These are phyloP conservation scores for Apostichopus japonicus DNA, from an alignment of 35 echinoderm and acorn worm species.

Conservation along the genomic window DNA sequence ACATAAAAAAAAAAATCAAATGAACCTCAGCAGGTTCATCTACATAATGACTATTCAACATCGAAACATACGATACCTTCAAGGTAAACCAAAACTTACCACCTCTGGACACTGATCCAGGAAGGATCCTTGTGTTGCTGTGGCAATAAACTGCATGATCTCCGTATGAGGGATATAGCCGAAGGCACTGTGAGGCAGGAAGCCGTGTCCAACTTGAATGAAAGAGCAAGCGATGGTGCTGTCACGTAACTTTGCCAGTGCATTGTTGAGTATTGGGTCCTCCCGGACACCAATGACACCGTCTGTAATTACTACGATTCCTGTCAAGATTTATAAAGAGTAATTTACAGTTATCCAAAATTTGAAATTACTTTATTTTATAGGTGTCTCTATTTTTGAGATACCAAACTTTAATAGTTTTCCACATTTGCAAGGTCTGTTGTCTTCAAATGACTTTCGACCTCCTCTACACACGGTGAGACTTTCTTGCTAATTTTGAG, in stretches of 20 bases:
- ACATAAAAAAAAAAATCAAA: too few species aligned
- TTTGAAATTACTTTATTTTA: too few species aligned
- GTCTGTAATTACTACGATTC: slow-evolving; percentile 90
- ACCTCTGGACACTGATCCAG: slow-evolving; percentile 79
- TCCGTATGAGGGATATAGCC: slow-evolving; percentile 96
- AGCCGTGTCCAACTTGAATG: slow-evolving; percentile 94
- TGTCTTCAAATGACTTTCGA: too few species aligned
- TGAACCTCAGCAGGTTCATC: too few species aligned
- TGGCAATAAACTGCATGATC: slow-evolving; percentile 98
- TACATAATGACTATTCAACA: too few species aligned
- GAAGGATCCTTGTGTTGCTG: slow-evolving; percentile 93
- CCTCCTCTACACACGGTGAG: too few species aligned
- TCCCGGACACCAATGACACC: slow-evolving; percentile 84
- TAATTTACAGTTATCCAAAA: too few species aligned
- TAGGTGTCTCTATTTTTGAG: too few species aligned
- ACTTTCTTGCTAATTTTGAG: too few species aligned
- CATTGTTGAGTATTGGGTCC: slow-evolving; percentile 63
- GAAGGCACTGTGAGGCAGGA: slow-evolving; percentile 90
- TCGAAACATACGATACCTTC: too few species aligned
- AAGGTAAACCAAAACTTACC: slow-evolving; percentile 47
- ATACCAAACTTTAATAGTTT: too few species aligned
- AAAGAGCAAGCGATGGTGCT: slow-evolving; percentile 95
- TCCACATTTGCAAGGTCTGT: too few species aligned
- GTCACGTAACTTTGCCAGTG: slow-evolving; percentile 73
- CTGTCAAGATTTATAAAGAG: neutral